Conservation (phyloP, 2,113 vertebrate genomes). For the Takifugu flavidus region DNA sequence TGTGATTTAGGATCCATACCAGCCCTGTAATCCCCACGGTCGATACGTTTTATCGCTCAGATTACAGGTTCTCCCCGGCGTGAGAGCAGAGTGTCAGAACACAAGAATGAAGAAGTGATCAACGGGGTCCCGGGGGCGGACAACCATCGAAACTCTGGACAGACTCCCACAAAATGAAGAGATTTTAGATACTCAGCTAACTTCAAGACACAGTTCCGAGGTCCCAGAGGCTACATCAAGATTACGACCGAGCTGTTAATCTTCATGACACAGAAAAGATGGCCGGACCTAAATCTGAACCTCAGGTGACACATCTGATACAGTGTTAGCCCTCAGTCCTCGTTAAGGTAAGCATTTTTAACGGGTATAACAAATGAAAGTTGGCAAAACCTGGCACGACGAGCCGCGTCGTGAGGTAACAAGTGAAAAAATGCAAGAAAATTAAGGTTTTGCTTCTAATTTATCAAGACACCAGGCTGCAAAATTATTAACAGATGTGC, state of each 20-base stretch:
- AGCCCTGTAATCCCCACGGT: slow-evolving; percentile 13
- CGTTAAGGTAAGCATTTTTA: too few relatives aligned
- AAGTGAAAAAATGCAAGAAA: neutral
- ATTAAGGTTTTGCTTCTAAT: neutral
- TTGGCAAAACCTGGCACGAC: too few relatives aligned
- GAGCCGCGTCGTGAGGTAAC: too few relatives aligned
- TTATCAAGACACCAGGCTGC: slow-evolving; percentile 33
- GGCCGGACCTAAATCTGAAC: slow-evolving; percentile 42
- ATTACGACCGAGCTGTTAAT: slow-evolving; percentile 53
- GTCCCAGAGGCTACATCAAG: slow-evolving; percentile 52
- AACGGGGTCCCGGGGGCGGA: slow-evolving; percentile 11
- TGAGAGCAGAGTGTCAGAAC: slow-evolving; percentile 30
- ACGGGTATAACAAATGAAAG: too few relatives aligned
- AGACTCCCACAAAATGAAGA: slow-evolving; percentile 33
- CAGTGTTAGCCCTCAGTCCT: neutral
- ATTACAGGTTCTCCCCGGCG: slow-evolving; percentile 16
- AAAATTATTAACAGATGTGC: slow-evolving; percentile 53
- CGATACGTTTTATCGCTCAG: slow-evolving; percentile 18
- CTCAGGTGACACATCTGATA: slow-evolving; percentile 36
- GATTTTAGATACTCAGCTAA: slow-evolving; percentile 46
- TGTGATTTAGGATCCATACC: too few relatives aligned
- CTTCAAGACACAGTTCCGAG: slow-evolving; percentile 23
- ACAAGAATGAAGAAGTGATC: slow-evolving; percentile 51
- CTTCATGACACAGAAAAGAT: slow-evolving; percentile 45
- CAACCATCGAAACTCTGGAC: slow-evolving; percentile 31